Evolutionary conservation across 2,888 invertebrate genomes (phyloP).

Genomic region (Saturnia pavonia): DNA sequence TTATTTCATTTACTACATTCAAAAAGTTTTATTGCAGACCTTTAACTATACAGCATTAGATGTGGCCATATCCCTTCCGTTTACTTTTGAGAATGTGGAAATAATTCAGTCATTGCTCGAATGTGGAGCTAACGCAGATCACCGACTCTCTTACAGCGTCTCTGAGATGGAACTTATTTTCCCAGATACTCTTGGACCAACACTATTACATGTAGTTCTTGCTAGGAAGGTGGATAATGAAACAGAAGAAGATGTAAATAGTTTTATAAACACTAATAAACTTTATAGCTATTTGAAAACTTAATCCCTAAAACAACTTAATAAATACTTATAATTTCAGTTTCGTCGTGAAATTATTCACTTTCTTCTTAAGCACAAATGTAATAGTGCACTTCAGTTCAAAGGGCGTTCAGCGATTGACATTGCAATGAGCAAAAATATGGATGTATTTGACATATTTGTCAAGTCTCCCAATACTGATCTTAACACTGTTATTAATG

Average conservation of each 20-base stretch:
- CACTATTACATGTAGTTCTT: conserved; percentile 60
- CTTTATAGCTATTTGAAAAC: conserved; percentile 4
- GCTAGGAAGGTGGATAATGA: conserved; percentile 46
- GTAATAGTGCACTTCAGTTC: conserved; percentile 49
- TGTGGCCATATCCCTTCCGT: conserved; percentile 53
- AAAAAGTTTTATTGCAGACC: conserved; percentile 38
- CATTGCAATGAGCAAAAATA: conserved; percentile 47
- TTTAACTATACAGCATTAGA: conserved; percentile 57
- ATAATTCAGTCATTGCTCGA: conserved; percentile 54
- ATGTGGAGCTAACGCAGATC: conserved; percentile 51
- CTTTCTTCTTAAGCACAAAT: conserved; percentile 57
- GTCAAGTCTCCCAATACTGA: conserved; percentile 53
- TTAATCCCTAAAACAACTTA: not conserved
- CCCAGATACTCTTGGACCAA: conserved; percentile 51
- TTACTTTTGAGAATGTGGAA: conserved; percentile 50
- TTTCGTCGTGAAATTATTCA: conserved; percentile 47
- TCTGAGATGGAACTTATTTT: not conserved
- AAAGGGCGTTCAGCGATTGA: conserved; percentile 60
- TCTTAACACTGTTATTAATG: conserved; percentile 61
- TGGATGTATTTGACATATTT: conserved; percentile 53
- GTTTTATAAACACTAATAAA: not conserved
- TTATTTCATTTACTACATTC: not conserved
- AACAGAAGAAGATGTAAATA: conserved; percentile 49
- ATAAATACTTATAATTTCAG: conserved; percentile 36
- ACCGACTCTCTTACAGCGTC: conserved; percentile 37